A percentile compares a stretch with the other conserved stretches of the same genome.
These are phyloP conservation scores for Callospermophilus lateralis DNA, from an alignment of 2,113 vertebrate species.

Conservation along the genomic window DNA sequence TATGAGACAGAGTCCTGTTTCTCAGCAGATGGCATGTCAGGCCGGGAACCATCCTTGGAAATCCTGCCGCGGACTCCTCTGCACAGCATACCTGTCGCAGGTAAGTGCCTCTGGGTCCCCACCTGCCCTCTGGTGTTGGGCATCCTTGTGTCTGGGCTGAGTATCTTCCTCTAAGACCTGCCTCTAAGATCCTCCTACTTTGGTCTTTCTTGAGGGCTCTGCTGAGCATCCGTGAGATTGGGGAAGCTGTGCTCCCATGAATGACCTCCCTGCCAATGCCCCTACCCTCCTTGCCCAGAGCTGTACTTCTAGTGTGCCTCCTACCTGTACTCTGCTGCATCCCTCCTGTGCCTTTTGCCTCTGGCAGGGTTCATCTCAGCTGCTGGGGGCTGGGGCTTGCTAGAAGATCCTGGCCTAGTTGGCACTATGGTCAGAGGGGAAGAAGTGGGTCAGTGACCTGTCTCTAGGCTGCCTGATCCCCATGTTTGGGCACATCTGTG, in stretches of 20 bases:
- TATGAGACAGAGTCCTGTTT: slow-evolving; percentile 92
- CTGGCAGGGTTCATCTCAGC: neutral
- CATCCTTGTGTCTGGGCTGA: neutral
- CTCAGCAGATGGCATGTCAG: slow-evolving; percentile 90
- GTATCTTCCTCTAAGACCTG: neutral
- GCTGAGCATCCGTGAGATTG: neutral
- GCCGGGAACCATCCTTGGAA: slow-evolving; percentile 89
- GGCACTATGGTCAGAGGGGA: slow-evolving; percentile 66
- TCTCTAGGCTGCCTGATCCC: slow-evolving; percentile 6
- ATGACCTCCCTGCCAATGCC: neutral
- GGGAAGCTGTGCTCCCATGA: neutral
- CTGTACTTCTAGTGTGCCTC: neutral
- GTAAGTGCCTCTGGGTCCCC: slow-evolving; percentile 83
- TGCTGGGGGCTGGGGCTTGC: slow-evolving; percentile 59
- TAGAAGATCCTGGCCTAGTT: slow-evolving; percentile 73
- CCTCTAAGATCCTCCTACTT: neutral
- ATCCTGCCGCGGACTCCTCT: slow-evolving; percentile 86
- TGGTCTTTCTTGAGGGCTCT: neutral
- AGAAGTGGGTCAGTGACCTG: slow-evolving; percentile 73
- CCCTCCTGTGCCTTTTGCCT: neutral
- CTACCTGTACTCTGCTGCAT: neutral
- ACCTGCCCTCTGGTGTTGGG: neutral
- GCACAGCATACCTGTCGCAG: slow-evolving; percentile 87
- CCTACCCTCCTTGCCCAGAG: neutral
- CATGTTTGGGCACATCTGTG: neutral